These are phyloP conservation scores for Pygoscelis antarcticus DNA, from an alignment of 2,113 vertebrate species.

Conservation along the genomic window DNA sequence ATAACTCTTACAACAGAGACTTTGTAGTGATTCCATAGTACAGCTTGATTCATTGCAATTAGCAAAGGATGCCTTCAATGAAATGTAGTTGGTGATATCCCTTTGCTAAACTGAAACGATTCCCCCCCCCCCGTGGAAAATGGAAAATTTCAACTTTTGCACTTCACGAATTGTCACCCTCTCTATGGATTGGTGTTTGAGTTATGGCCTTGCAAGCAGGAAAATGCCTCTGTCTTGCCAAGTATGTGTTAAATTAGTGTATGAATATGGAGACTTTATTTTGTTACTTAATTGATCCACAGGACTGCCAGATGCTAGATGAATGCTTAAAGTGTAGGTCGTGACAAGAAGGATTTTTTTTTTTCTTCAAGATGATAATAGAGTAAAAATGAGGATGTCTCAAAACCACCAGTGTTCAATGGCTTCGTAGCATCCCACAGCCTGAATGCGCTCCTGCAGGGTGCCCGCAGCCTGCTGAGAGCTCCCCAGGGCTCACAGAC, in stretches of 20 bases:
- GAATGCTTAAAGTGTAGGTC: neutral
- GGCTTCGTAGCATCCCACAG: neutral
- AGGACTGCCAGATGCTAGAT: slow-evolving; percentile 10
- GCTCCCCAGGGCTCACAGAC: neutral
- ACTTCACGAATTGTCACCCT: slow-evolving; percentile 33
- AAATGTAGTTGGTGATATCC: neutral
- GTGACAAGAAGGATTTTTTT: neutral
- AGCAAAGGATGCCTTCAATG: slow-evolving; percentile 22
- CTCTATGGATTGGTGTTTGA: neutral
- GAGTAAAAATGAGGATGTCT: slow-evolving; percentile 17
- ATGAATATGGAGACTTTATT: slow-evolving; percentile 23
- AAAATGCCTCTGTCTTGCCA: slow-evolving; percentile 27
- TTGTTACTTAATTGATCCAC: slow-evolving; percentile 46
- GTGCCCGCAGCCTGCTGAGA: neutral
- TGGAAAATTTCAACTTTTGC: neutral
- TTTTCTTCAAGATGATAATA: neutral
- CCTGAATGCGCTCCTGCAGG: neutral
- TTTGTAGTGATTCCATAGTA: neutral
- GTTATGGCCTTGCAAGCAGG: neutral
- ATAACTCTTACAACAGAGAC: neutral
- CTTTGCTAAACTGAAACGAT: neutral
- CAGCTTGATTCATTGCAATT: slow-evolving; percentile 20
- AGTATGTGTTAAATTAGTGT: slow-evolving; percentile 4
- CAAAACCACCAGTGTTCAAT: neutral
- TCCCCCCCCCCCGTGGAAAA: neutral